Evolutionary conservation across 1,140 invertebrate genomes (phyloP).

Genomic region (Euborellia annulipes): DNA sequence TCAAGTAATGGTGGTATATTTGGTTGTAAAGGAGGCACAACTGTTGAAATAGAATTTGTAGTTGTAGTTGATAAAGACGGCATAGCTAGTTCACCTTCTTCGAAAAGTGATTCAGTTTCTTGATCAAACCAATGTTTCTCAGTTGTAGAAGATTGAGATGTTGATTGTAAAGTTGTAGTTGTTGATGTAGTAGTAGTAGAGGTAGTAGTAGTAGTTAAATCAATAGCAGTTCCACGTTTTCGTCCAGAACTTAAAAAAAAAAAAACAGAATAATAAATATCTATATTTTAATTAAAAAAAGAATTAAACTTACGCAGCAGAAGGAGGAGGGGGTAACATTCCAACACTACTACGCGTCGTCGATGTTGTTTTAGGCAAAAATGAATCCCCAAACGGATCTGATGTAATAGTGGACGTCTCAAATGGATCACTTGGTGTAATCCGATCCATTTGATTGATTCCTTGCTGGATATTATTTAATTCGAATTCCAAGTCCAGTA

Average conservation of each 20-base stretch:
- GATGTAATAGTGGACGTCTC: constrained; percentile 30
- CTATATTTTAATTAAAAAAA: not conserved
- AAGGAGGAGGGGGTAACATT: constrained; percentile 27
- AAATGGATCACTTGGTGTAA: constrained; percentile 54
- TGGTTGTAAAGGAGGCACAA: too few relatives aligned
- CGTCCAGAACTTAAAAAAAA: not conserved
- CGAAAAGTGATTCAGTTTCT: constrained; percentile 33
- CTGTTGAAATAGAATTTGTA: not conserved
- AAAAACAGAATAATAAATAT: not conserved
- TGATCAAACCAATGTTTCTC: constrained; percentile 32
- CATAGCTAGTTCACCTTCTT: constrained; percentile 24
- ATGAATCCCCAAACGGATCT: constrained; percentile 55
- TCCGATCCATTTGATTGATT: constrained; percentile 71
- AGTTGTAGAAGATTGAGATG: not conserved
- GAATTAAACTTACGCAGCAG: constrained; percentile 11
- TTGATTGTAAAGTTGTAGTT: not conserved
- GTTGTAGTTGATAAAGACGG: constrained; percentile 6
- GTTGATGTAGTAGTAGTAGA: not conserved
- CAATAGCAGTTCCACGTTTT: not conserved
- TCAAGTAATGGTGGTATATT: too few relatives aligned
- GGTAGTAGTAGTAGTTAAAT: not conserved
- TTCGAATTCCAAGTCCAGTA: constrained; percentile 87
- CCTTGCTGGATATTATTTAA: constrained; percentile 76
- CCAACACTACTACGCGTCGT: constrained; percentile 2
- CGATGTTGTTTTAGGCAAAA: constrained; percentile 29